Evolutionary conservation across 2,888 invertebrate genomes (phyloP).

Genomic region (Tetheella fluctuosa): DNA sequence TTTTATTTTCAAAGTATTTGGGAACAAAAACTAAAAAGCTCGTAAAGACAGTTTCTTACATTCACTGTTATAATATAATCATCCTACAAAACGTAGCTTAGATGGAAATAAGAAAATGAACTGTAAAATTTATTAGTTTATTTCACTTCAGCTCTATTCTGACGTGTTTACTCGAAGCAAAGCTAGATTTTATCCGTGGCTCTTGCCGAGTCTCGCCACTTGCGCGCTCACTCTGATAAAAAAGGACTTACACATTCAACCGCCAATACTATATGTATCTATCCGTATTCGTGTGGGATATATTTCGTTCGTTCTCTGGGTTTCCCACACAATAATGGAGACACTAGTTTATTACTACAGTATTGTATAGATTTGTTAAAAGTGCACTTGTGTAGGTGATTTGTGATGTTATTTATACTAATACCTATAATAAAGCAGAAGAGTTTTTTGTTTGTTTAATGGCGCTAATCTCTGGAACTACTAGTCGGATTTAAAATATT

Average conservation of each 20-base stretch:
- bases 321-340: not conserved
- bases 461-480: too few species aligned
- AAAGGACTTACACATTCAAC: not conserved
- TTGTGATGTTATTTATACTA: too few species aligned
- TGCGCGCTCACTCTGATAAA: not conserved
- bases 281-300: not conserved
- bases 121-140: slow-evolving; percentile 6
- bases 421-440: too few species aligned
- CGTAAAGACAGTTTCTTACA: not conserved
- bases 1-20: not conserved
- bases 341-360: not conserved
- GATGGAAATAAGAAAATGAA: not conserved
- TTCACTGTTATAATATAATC: not conserved
- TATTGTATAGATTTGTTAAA: not conserved
- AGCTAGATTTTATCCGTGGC: not conserved
- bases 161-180: slow-evolving; percentile 5
- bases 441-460: too few species aligned
- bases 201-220: slow-evolving; percentile 2
- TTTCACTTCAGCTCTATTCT: not conserved
- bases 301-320: not conserved
- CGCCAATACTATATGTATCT: not conserved
- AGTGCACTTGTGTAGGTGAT: not conserved
- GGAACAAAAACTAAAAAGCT: not conserved
- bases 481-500: too few species aligned
- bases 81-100: not conserved